phyloP scores from a whole-genome alignment of 2,888 invertebrate genomes.

The Callimorpha dominula region DNA sequence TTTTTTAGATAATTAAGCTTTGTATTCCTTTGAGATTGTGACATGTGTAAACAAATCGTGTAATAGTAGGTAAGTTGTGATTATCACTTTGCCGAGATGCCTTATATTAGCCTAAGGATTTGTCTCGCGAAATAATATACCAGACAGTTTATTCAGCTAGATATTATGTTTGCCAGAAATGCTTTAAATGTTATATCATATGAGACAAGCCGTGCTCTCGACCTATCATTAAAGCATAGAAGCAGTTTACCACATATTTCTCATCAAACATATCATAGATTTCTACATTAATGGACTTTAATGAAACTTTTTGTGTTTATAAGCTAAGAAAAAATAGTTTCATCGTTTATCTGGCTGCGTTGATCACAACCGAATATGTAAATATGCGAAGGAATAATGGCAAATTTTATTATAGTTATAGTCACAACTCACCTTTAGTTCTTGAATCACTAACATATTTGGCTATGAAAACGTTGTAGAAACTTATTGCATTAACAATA shows the following conservation, averaged over 20 bases:
- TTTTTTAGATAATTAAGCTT: conserved; percentile 2
- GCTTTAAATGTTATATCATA: neutral
- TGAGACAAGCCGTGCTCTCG: no score
- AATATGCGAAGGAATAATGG: neutral
- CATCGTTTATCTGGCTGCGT: neutral
- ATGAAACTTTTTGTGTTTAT: no score
- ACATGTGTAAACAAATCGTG: conserved; percentile 9
- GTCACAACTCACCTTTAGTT: neutral
- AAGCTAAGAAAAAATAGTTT: no score
- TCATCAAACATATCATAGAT: no score
- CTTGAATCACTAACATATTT: neutral
- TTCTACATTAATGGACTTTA: no score
- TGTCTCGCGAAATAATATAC: conserved; percentile 18
- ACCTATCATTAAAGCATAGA: no score
- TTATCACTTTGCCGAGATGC: conserved; percentile 8
- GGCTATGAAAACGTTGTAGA: no score
- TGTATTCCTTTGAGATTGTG: neutral
- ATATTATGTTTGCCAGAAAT: conserved; percentile 8
- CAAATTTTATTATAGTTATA: neutral
- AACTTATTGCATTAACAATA: no score
- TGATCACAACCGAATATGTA: neutral
- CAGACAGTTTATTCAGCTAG: conserved; percentile 12
- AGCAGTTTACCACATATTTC: no score
- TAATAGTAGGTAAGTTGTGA: neutral
- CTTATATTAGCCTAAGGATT: conserved; percentile 16